Evolutionary conservation across 2,888 invertebrate genomes (phyloP), one percentile per base, ranked within the genome.

Genomic region (Macaria notata): DNA sequence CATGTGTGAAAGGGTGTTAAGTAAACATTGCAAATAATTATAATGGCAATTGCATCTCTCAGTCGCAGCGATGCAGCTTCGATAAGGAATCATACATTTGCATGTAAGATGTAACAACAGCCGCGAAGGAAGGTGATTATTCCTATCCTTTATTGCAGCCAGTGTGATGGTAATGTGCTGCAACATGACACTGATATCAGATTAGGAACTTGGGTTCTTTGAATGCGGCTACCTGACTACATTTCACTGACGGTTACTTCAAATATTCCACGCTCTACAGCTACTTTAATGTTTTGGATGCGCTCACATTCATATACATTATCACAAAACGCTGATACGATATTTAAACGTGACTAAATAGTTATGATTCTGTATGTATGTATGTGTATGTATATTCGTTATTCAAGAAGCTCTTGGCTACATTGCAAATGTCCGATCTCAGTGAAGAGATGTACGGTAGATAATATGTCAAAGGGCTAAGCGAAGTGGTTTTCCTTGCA

Each of bases 11-110:
- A 91, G 92, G 92, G 92, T 92, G 91, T 90, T 92, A 92, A 92
- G 92, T 92, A 92, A 92, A 92, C 92, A 92, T 92, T 91, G 92
- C 88, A 88, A 88, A 92, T 91, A 86, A 89, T 90, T 91, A 90
- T 86, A 86, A 89, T 88, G 81, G 81, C 84, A 86, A 88, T 86
- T 84, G 86, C 85, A 89, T 84, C 86, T 61, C 75, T 71, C 73
- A 71, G 72, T 76, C 66, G 70, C 70, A 74, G 46, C 36, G 86
- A 86, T 87, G 72, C 73, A 71, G 74, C 80, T 81, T 85, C 79
- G 83, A 87, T 87, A 86, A 86, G 83, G 79, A 83, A 83, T 78
- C 78, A 62, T 73, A 78, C 78, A 78, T 89, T 90, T 89, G 84
- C 87, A 90, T 90, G 82, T 84, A 84, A 83, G 86, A 83, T 76